phyloP scores from a whole-genome alignment of 2,113 vertebrate species.

The Aegithalos caudatus region DNA sequence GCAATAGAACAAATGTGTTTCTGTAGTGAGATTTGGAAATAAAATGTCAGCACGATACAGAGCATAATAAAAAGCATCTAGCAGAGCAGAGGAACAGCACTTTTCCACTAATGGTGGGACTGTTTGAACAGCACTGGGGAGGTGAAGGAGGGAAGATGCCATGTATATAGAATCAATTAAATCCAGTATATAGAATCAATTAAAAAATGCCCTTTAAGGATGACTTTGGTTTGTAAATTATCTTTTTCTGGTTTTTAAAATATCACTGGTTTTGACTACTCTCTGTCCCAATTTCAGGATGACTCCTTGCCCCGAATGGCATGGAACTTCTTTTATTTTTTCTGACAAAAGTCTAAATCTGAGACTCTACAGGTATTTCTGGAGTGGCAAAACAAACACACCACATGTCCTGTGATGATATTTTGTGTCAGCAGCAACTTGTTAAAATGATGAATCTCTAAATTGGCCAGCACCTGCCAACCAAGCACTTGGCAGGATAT shows the following conservation, averaged over 20 bases:
- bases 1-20: not conserved
- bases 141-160: not conserved
- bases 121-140: not conserved
- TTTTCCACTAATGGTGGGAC: not conserved
- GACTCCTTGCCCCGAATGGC: not conserved
- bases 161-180: not conserved
- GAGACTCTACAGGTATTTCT: not conserved
- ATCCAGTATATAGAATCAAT: not conserved
- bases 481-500: not conserved
- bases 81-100: not conserved
- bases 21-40: not conserved
- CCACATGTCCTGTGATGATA: fast-evolving
- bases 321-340: not conserved
- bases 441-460: not conserved
- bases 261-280: not conserved
- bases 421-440: not conserved
- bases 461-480: not conserved
- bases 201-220: not conserved
- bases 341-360: not conserved
- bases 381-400: not conserved
- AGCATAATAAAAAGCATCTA: not conserved
- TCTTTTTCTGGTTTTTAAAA: not conserved
- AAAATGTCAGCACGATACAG: not conserved
- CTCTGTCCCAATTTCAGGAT: not conserved
- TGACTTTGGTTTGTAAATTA: not conserved